Conservation (phyloP, 2,113 vertebrate genomes). For the Cyanoderma ruficeps region DNA sequence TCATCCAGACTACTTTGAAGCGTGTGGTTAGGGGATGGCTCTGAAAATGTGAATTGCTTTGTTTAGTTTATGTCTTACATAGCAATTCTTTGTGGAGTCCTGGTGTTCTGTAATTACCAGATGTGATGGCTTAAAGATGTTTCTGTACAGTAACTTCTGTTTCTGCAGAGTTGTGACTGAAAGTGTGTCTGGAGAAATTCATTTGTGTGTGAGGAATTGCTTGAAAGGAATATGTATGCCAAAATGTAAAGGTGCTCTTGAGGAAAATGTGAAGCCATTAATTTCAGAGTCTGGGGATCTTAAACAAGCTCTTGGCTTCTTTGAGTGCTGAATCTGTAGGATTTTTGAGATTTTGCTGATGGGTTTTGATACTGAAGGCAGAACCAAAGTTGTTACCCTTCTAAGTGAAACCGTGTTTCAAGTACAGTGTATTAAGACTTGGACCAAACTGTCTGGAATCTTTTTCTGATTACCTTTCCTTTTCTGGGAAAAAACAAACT, state of each 20-base stretch:
- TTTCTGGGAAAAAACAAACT: background rate
- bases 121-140: background rate
- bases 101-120: background rate
- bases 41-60: background rate
- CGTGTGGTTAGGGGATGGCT: background rate
- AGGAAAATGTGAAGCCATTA: background rate
- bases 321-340: background rate
- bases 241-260: background rate
- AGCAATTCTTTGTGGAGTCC: background rate
- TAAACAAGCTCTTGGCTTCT: background rate
- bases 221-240: background rate
- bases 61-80: background rate
- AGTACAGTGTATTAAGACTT: background rate
- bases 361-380: background rate
- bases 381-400: background rate
- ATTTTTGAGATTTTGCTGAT: background rate
- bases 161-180: background rate
- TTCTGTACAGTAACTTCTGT: background rate
- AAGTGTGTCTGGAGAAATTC: background rate
- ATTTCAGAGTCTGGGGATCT: background rate
- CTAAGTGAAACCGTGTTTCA: background rate
- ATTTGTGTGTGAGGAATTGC: background rate
- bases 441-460: background rate
- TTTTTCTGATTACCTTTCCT: background rate
- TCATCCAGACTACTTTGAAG: background rate